phyloP scores from a whole-genome alignment of 2,888 invertebrate genomes.

The Ectemnius lituratus region DNA sequence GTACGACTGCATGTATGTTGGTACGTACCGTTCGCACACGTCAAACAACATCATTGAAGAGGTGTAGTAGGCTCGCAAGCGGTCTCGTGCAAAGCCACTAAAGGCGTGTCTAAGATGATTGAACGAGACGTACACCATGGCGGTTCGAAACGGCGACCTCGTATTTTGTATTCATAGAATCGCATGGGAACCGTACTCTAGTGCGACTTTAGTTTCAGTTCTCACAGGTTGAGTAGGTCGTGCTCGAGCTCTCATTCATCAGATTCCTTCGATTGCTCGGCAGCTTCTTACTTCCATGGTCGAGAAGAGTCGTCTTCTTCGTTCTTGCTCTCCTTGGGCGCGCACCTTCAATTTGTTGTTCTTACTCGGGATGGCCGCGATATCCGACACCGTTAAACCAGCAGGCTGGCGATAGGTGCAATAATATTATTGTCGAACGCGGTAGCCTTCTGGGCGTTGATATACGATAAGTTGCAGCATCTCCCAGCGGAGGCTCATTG shows the following conservation, averaged over 20 bases:
- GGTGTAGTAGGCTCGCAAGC: slow-evolving; percentile 39
- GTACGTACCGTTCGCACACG: slow-evolving; percentile 20
- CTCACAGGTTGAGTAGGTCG: no score
- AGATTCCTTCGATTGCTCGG: no score
- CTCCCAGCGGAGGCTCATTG: slow-evolving; percentile 32
- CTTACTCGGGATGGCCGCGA: no score
- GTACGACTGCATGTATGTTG: slow-evolving; percentile 12
- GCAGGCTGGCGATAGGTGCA: no score
- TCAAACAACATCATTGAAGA: slow-evolving; percentile 31
- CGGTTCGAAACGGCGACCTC: slow-evolving; percentile 65
- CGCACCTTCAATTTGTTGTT: no score
- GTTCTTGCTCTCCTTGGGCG: no score
- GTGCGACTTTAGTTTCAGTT: slow-evolving; percentile 4
- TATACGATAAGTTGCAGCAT: slow-evolving; percentile 35
- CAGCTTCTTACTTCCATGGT: no score
- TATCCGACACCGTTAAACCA: no score
- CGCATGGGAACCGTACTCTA: slow-evolving; percentile 61
- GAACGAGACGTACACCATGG: slow-evolving; percentile 63
- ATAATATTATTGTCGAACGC: no score
- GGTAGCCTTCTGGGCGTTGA: slow-evolving; percentile 14
- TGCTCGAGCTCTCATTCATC: no score
- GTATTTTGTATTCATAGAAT: slow-evolving; percentile 75
- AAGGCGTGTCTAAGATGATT: slow-evolving; percentile 74
- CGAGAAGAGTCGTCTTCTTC: no score
- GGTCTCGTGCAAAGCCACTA: slow-evolving; percentile 70